A percentile compares a stretch with the other conserved stretches of the same genome.
These are phyloP conservation scores for Rhyacophila brunnea DNA, from an alignment of 1,140 invertebrate species.

Conservation along the genomic window DNA sequence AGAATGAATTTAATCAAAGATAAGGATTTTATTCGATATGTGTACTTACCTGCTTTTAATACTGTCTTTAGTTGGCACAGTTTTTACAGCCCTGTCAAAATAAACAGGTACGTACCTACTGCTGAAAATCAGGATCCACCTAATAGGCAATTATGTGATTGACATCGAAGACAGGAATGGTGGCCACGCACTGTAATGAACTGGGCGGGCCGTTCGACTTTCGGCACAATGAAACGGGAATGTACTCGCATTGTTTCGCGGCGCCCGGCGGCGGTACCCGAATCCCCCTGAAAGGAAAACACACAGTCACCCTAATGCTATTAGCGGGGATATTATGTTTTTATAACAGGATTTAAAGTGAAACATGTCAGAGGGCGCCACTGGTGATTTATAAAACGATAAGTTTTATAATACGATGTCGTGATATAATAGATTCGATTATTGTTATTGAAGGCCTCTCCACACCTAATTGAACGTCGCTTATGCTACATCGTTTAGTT, in stretches of 20 bases:
- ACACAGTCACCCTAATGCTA: no score
- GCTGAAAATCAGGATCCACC: neutral
- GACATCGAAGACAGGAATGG: neutral
- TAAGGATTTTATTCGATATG: no score
- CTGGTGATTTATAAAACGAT: no score
- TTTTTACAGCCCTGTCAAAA: neutral
- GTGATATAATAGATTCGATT: no score
- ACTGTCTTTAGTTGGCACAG: neutral
- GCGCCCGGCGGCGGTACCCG: no score
- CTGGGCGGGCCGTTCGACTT: neutral
- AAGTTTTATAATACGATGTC: no score
- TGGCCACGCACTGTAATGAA: neutral
- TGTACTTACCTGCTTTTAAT: no score
- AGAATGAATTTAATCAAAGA: no score
- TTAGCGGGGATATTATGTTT: neutral
- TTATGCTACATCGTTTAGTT: no score
- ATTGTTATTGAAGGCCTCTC: no score
- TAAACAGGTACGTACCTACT: neutral
- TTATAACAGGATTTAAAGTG: neutral
- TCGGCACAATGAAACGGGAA: neutral
- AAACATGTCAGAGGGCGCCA: neutral
- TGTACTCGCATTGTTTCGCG: neutral
- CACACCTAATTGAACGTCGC: no score
- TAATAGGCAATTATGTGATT: neutral
- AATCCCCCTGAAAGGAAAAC: no score